Evolutionary conservation across 2,797 vertebrate genomes (phyloP), one percentile per base, ranked within the genome.

Genomic region (Falco cherrug): DNA sequence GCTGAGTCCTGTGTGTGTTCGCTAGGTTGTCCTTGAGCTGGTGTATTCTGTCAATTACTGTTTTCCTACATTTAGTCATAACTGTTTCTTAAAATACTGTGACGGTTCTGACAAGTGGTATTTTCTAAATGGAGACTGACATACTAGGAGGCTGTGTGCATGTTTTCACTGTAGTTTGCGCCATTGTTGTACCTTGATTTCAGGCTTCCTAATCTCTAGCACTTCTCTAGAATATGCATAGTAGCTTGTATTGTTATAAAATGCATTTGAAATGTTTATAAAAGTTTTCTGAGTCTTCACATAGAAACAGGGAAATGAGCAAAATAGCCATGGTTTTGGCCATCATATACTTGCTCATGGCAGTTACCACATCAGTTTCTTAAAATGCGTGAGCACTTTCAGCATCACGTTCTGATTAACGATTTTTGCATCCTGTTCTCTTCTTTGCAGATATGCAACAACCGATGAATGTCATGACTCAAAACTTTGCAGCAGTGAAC

Each of bases 401-500:
- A 35, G 35, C n/a, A 20, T 21, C 31, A 29, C 67, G 4, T 35
- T 24, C 6, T 33, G 4, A 28, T 45, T 11, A 7, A 26, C 31
- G 56, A 24, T 7, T 43, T n/a, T 7, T 91, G 26, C 18, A 15
- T 47, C 11, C 8, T n/a, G 35, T 14, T 84, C 31, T 70, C 11
- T 85, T 29, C 74, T 89, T 56, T 68, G 11, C 97, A 99, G 99
- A 98, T 97, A 97, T 98, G 97, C 99, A 98, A 92, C 94, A 97
- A 68, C 98, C 99, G 11, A 83, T 98, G 97, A 99, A 98, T 98
- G 98, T 99, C 97, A 98, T 99, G 84, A 97, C 98, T 60, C 99
- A 99, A 96, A 99, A 98, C 97, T 99, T 99, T 88, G 98, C 99
- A 51, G 97, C 97, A 3, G 99, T 99, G 98, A 99, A 97, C 98